phyloP scores from a whole-genome alignment of 2,797 vertebrate genomes.

The Sciurus carolinensis region DNA sequence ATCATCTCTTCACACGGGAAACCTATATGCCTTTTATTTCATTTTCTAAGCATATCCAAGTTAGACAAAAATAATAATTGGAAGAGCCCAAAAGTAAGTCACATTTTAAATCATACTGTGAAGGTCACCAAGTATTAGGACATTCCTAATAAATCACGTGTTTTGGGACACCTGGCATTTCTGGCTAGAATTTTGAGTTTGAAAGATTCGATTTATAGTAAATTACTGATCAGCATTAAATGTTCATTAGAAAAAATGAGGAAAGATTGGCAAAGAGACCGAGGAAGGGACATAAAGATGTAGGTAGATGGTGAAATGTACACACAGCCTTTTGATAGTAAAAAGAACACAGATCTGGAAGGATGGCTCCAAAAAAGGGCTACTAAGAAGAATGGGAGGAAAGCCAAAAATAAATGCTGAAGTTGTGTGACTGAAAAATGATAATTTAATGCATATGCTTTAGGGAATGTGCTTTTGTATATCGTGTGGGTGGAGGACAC shows the following conservation, averaged over 20 bases:
- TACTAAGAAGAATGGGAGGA: constrained; percentile 60
- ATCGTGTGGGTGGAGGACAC: constrained; percentile 49
- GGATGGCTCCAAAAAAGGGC: background rate
- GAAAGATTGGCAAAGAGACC: constrained; percentile 50
- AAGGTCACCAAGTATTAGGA: background rate
- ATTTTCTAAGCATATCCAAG: constrained; percentile 21
- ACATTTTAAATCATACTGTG: constrained; percentile 8
- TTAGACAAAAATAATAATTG: constrained; percentile 12
- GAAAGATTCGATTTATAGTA: constrained; percentile 57
- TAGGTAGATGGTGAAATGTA: background rate
- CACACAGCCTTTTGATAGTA: background rate
- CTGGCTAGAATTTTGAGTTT: constrained; percentile 48
- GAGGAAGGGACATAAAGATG: background rate
- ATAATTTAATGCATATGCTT: constrained; percentile 84
- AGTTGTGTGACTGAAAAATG: constrained; percentile 74
- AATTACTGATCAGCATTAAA: constrained; percentile 67
- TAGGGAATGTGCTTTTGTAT: constrained; percentile 76
- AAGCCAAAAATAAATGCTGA: constrained; percentile 79
- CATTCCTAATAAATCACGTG: constrained; percentile 43
- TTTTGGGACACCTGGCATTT: constrained; percentile 75
- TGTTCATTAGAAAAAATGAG: constrained; percentile 56
- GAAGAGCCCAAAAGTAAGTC: background rate
- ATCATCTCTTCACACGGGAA: background rate
- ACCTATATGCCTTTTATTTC: background rate
- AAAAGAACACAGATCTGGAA: accelerated